Conservation (phyloP, 2,797 vertebrate species). For the Schizopygopsis pylzovi region DNA sequence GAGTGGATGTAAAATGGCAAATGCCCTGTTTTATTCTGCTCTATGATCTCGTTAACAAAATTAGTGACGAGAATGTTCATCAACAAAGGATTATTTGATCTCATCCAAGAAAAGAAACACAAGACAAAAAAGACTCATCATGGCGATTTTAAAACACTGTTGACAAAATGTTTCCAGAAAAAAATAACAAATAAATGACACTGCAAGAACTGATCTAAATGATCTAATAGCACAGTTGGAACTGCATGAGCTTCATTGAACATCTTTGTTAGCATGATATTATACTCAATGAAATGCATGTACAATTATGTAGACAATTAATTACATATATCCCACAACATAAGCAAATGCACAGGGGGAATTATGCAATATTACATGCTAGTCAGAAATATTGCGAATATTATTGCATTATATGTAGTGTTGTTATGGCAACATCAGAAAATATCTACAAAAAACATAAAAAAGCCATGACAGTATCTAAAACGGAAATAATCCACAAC, state of each 20-base stretch:
- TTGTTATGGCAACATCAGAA: conserved; percentile 7
- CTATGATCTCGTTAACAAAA: conserved; percentile 17
- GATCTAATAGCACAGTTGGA: background rate
- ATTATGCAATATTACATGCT: background rate
- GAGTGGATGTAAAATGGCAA: conserved; percentile 18
- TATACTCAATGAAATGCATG: background rate
- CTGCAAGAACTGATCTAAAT: background rate
- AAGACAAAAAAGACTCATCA: background rate
- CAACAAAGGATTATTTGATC: background rate
- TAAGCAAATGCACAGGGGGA: background rate
- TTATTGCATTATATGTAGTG: background rate
- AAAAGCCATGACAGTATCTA: background rate
- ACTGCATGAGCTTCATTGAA: background rate
- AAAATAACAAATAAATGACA: background rate
- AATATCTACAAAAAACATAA: background rate
- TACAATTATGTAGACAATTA: background rate
- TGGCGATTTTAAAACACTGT: background rate
- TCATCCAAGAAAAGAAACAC: background rate
- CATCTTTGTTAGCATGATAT: background rate
- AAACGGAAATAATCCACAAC: background rate
- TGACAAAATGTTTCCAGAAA: background rate
- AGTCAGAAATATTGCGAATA: background rate
- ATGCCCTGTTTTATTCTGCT: conserved; percentile 23
- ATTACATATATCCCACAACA: background rate
- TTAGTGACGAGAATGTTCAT: background rate